phyloP scores from a whole-genome alignment of 2,113 vertebrate genomes.

The Seriola dumerili region DNA sequence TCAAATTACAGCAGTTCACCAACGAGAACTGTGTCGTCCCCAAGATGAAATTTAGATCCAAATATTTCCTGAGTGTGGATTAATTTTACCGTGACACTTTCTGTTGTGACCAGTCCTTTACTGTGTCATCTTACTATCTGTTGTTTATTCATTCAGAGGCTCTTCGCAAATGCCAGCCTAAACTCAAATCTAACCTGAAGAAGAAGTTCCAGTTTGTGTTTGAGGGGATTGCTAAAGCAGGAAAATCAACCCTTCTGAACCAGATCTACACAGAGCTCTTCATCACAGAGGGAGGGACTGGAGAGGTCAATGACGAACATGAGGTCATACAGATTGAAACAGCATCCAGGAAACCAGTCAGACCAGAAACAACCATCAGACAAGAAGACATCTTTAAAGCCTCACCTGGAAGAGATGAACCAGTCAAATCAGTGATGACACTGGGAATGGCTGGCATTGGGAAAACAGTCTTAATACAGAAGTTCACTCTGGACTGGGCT shows the following conservation, averaged over 20 bases:
- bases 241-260: conserved; percentile 46
- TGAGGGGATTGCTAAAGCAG: neutral
- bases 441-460: neutral
- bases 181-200: conserved; percentile 7
- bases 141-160: too few species aligned
- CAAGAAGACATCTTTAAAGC: neutral
- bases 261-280: conserved; percentile 69
- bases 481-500: conserved; percentile 44
- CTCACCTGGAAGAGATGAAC: neutral
- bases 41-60: too few species aligned
- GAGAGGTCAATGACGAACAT: conserved; percentile 51
- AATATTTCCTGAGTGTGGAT: too few species aligned
- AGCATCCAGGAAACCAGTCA: conserved; percentile 29
- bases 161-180: too few species aligned
- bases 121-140: too few species aligned
- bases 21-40: too few species aligned
- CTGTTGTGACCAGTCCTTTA: too few species aligned
- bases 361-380: conserved; percentile 1
- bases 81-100: too few species aligned
- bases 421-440: neutral
- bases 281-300: conserved; percentile 60
- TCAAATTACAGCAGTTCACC: too few species aligned
- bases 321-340: conserved; percentile 64
- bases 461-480: conserved; percentile 10
- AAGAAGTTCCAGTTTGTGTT: conserved; percentile 35